These are phyloP conservation scores for Acholoe squamosa DNA, from an alignment of 2,888 invertebrate species.

Conservation along the genomic window DNA sequence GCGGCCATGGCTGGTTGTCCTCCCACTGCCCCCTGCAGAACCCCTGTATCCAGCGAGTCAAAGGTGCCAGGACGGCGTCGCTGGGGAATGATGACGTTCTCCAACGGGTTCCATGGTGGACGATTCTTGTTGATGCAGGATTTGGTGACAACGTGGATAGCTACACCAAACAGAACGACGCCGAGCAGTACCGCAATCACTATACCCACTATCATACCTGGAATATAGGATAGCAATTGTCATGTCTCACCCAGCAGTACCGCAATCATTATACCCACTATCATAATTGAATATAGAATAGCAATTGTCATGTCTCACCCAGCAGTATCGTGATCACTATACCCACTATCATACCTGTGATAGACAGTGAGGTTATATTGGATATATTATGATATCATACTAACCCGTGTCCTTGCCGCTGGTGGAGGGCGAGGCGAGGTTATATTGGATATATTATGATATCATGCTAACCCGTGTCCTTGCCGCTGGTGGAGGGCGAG, in stretches of 20 bases:
- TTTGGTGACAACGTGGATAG: neutral
- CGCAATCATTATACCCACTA: neutral
- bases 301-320: too few relatives aligned
- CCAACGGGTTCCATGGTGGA: neutral
- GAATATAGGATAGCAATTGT: too few relatives aligned
- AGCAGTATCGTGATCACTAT: neutral
- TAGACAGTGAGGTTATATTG: too few relatives aligned
- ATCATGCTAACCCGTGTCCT: too few relatives aligned
- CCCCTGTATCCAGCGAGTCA: neutral
- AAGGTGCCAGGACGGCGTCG: neutral
- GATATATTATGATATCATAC: too few relatives aligned
- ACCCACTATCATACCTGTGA: slow-evolving; percentile 22
- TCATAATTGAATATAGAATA: too few relatives aligned
- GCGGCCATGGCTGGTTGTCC: neutral
- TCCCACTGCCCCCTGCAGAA: neutral
- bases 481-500: too few relatives aligned
- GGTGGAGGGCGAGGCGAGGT: too few relatives aligned
- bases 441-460: too few relatives aligned
- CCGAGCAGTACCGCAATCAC: neutral
- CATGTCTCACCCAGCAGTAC: neutral
- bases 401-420: too few relatives aligned
- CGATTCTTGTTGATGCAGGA: slow-evolving; percentile 15
- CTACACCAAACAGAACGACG: neutral
- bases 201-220: slow-evolving; percentile 23
- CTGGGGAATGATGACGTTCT: neutral